phyloP scores from a whole-genome alignment of 1,140 invertebrate genomes.

The Lepidotrigona ventralis region DNA sequence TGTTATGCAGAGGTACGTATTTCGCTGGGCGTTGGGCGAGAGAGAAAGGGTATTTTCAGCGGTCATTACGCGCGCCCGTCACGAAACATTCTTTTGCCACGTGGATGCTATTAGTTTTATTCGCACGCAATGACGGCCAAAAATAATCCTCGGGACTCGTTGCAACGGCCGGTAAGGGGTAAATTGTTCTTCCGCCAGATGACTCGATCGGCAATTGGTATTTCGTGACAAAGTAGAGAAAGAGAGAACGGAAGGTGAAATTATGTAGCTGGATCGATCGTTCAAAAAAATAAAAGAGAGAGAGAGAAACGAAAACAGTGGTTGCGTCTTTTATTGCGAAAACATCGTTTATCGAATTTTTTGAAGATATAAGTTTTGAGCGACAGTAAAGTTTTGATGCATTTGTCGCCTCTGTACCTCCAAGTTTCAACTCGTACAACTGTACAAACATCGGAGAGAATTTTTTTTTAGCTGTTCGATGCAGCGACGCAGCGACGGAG shows the following conservation, averaged over 20 bases:
- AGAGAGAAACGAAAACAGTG: too few relatives aligned
- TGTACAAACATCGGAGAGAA: too few relatives aligned
- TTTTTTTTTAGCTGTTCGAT: too few relatives aligned
- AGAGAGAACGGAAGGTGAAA: not conserved
- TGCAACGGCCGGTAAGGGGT: not conserved
- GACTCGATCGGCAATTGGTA: not conserved
- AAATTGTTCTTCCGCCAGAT: not conserved
- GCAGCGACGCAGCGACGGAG: too few relatives aligned
- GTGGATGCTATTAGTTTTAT: constrained; percentile 49
- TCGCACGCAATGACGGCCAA: constrained; percentile 50
- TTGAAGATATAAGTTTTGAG: too few relatives aligned
- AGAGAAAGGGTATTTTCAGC: constrained; percentile 37
- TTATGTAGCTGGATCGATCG: not conserved
- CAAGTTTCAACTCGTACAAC: too few relatives aligned
- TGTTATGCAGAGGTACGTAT: constrained; percentile 14
- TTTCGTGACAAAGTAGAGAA: not conserved
- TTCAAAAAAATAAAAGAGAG: too few relatives aligned
- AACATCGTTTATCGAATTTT: too few relatives aligned
- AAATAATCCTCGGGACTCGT: constrained; percentile 33
- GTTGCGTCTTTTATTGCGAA: too few relatives aligned
- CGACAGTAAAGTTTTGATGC: too few relatives aligned
- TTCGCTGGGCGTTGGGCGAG: constrained; percentile 8
- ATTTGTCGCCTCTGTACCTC: too few relatives aligned
- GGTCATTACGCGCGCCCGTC: constrained; percentile 22
- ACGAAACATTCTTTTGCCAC: constrained; percentile 50